These are phyloP conservation scores for Petrosia ficiformis DNA, from an alignment of 37 sponge, comb jelly and placozoan genomes.

Conservation along the genomic window DNA sequence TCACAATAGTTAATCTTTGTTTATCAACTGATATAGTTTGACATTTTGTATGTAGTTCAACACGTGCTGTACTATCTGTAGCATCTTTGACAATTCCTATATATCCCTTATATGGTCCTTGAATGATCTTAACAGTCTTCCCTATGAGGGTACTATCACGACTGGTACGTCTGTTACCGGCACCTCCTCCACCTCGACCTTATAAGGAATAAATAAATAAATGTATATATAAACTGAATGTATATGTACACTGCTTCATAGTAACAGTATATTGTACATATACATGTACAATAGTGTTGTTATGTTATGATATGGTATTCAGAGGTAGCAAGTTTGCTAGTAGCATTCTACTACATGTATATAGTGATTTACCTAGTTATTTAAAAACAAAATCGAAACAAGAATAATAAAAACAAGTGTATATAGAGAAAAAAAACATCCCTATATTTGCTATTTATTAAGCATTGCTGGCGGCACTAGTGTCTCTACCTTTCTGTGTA, in stretches of 20 bases:
- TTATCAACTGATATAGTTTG: conserved; percentile 91
- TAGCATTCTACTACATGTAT: too few species aligned
- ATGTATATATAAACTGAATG: not conserved
- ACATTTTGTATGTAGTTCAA: conserved; percentile 93
- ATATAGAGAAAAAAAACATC: too few species aligned
- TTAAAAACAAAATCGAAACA: too few species aligned
- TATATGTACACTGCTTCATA: not conserved
- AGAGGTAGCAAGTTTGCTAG: too few species aligned
- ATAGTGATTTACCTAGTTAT: too few species aligned
- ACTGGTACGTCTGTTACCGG: conserved; percentile 52
- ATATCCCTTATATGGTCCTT: conserved; percentile 94
- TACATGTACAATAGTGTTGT: too few species aligned
- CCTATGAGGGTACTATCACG: conserved; percentile 80
- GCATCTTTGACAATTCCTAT: conserved; percentile 98
- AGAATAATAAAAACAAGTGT: too few species aligned
- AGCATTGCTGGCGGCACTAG: too few species aligned
- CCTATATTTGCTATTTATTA: too few species aligned
- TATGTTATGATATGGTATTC: too few species aligned
- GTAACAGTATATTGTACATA: too few species aligned
- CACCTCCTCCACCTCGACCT: conserved; percentile 66
- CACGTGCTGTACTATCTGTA: conserved; percentile 90
- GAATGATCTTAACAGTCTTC: conserved; percentile 84
- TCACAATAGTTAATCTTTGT: conserved; percentile 19
- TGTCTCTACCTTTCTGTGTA: too few species aligned
- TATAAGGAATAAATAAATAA: not conserved